Base-by-base conservation (phyloP, 2,888 invertebrate species). In the Philonicus albiceps region DNA sequence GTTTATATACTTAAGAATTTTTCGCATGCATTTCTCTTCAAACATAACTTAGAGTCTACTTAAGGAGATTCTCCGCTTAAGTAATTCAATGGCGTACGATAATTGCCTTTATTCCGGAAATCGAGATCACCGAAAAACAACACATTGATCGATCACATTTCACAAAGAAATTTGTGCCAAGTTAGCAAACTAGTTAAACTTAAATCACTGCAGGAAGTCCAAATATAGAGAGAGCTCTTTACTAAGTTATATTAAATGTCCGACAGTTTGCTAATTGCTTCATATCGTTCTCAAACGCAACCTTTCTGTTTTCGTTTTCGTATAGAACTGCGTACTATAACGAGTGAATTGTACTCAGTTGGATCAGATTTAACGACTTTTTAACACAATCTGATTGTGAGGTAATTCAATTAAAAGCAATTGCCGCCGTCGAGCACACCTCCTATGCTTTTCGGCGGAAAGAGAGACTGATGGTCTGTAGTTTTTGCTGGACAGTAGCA, bases 381-480 rank as follows among this genome's bases (percentile, higher is more conserved):
- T 81, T 81, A 64, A 81, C 81, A 34, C 81, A 81, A 81, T 81
- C 81, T 81, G 64, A 34, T 55, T 64, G 81, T 53, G 53, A 34
- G 31, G 81, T 81, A 81, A 81, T 81, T 81, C 34, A 53, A 81
- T 81, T 81, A 81, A 19, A 64, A 34, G 78, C 81, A 81, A 81
- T 81, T 81, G 64, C 31, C 34, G 55, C 31, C 49, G 34, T n/a
- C 37, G 27, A 37, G 74, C 74, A 37, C 64, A 64, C 27, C 64
- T 64, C 64, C 64, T 11, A 76, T 40, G 19, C 43, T 76, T 34
- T 22, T 22, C 22, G 76, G 22, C 76, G 40, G 76, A 75, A 75
- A 75, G 75, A 76, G 43, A 76, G 37, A 76, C 40, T 76, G 37
- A 64, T n/a, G 76, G 76, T 22, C 22, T 16, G 40, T 22, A 40